These are phyloP conservation scores for Pogonognathellus flavescens DNA, from an alignment of 1,140 invertebrate genomes.

Conservation along the genomic window DNA sequence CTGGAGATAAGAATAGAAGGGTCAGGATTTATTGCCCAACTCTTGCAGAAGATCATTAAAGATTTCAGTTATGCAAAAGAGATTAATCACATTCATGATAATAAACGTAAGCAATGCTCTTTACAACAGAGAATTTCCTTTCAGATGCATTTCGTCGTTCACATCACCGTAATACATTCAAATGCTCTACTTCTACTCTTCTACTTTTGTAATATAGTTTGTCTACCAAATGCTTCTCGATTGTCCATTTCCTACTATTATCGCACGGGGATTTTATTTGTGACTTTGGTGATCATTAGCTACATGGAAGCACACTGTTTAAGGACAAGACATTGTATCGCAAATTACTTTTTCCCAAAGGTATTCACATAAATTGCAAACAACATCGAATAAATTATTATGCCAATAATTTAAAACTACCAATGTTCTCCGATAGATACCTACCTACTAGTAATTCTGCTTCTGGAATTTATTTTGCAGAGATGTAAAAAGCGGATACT, in stretches of 20 bases:
- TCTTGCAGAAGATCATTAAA: constrained; percentile 59
- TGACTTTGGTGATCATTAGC: constrained; percentile 38
- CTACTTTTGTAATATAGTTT: constrained; percentile 55
- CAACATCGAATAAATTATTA: not conserved
- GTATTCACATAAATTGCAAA: constrained; percentile 38
- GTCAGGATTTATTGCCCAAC: constrained; percentile 59
- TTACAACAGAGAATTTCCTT: not conserved
- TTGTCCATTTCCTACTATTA: constrained; percentile 35
- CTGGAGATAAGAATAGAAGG: constrained; percentile 59
- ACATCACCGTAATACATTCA: not conserved
- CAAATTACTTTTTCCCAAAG: constrained; percentile 63
- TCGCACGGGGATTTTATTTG: constrained; percentile 54
- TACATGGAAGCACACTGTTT: constrained; percentile 60
- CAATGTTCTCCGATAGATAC: not conserved
- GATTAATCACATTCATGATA: constrained; percentile 58
- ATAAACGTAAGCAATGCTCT: constrained; percentile 54
- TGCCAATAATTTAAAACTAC: not conserved
- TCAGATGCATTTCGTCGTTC: not conserved
- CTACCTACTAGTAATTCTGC: too few relatives aligned
- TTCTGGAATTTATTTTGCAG: constrained; percentile 22
- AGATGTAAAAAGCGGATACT: constrained; percentile 60
- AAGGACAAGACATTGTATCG: constrained; percentile 58
- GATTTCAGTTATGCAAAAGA: constrained; percentile 60
- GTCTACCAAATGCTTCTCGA: constrained; percentile 50
- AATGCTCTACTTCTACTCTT: not conserved